phyloP scores from a whole-genome alignment of 2,113 vertebrate genomes.

The Sminthopsis crassicaudata region DNA sequence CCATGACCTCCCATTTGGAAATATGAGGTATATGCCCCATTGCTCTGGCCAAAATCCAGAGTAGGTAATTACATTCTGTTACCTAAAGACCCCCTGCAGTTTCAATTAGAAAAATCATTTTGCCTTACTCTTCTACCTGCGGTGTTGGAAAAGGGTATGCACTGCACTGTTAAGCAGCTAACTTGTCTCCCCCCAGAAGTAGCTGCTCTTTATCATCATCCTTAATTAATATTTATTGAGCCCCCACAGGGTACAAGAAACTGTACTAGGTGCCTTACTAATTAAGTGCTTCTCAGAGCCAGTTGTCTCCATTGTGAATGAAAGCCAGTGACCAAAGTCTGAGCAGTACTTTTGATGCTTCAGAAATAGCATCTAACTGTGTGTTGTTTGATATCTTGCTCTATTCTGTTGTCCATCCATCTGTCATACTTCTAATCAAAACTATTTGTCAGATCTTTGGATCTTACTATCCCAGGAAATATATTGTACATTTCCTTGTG shows the following conservation, averaged over 20 bases:
- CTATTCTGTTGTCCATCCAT: slow-evolving; percentile 53
- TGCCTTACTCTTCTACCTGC: slow-evolving; percentile 49
- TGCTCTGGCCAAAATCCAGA: slow-evolving; percentile 71
- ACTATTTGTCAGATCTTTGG: slow-evolving; percentile 54
- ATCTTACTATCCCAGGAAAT: slow-evolving; percentile 30
- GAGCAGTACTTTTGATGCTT: slow-evolving; percentile 31
- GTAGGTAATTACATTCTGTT: slow-evolving; percentile 70
- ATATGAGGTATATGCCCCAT: slow-evolving; percentile 50
- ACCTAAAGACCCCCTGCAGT: slow-evolving; percentile 65
- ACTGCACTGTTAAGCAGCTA: not conserved
- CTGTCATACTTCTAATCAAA: slow-evolving; percentile 68
- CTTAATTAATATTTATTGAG: slow-evolving; percentile 74
- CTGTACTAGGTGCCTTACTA: slow-evolving; percentile 59
- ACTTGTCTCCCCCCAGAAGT: slow-evolving; percentile 36
- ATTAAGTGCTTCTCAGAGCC: slow-evolving; percentile 56
- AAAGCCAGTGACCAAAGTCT: slow-evolving; percentile 12
- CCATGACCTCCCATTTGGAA: slow-evolving; percentile 59
- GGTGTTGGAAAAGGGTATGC: slow-evolving; percentile 20
- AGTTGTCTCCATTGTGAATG: slow-evolving; percentile 42
- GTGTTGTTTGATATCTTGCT: not conserved
- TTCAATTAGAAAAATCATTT: slow-evolving; percentile 74
- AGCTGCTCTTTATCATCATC: slow-evolving; percentile 52
- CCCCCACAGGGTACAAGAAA: slow-evolving; percentile 42
- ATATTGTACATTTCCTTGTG: slow-evolving; percentile 40
- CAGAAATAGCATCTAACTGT: slow-evolving; percentile 9